Evolutionary conservation across 2,113 vertebrate genomes (phyloP).

Genomic region (Aplodontia rufa): DNA sequence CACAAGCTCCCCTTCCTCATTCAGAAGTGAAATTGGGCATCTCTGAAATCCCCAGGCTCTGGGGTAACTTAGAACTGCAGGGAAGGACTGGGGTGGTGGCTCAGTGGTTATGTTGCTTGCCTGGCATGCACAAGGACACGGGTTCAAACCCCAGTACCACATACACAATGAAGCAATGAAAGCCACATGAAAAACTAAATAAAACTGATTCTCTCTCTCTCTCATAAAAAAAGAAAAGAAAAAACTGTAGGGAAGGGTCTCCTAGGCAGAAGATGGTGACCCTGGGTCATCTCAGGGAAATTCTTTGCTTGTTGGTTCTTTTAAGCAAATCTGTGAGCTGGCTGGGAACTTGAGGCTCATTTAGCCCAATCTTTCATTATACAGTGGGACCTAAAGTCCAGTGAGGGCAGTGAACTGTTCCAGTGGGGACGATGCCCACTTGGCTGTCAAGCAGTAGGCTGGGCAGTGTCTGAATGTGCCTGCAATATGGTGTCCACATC

Average conservation of each 20-base stretch:
- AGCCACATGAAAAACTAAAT: no score
- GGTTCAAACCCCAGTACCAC: no score
- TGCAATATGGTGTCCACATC: no score
- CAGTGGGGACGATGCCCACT: neutral
- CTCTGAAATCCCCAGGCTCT: neutral
- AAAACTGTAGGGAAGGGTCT: neutral
- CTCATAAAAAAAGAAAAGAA: no score
- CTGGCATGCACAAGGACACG: no score
- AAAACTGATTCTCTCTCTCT: no score
- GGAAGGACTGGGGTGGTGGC: no score
- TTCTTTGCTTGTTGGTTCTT: neutral
- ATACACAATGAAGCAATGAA: no score
- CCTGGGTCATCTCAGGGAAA: neutral
- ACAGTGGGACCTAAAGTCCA: neutral
- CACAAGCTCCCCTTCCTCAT: neutral
- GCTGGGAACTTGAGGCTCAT: neutral
- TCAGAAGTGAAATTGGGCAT: neutral
- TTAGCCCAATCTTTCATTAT: neutral
- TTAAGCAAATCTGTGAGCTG: neutral
- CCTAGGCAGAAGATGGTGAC: neutral
- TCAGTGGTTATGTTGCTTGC: no score
- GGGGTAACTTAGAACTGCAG: neutral
- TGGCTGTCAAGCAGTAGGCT: accelerated
- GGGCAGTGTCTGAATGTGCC: neutral
- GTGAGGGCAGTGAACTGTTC: neutral